Evolutionary conservation across 2,113 vertebrate genomes (phyloP).

Genomic region (Athene noctua): DNA sequence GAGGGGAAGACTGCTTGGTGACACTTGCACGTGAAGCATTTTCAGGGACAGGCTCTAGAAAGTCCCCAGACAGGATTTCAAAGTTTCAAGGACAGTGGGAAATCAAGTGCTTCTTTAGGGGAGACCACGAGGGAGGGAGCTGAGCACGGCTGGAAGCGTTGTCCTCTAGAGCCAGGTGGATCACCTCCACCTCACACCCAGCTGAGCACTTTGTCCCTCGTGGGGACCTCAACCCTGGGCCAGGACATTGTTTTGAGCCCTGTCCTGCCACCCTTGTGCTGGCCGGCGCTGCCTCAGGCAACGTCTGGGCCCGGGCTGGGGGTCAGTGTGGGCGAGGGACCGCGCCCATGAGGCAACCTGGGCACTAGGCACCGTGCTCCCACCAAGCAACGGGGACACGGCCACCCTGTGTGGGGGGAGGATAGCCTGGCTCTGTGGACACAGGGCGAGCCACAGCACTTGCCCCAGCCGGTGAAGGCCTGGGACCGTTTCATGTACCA

Average conservation of each 20-base stretch:
- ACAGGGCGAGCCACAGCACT: neutral
- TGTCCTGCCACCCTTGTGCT: neutral
- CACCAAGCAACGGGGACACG: accelerated
- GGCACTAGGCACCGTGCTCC: neutral
- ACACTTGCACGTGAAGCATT: neutral
- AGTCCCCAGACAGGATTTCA: accelerated
- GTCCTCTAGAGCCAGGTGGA: no score
- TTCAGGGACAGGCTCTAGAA: neutral
- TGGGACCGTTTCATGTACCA: accelerated
- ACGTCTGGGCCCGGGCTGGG: no score
- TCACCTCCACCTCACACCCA: no score
- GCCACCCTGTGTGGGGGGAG: neutral
- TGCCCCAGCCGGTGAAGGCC: neutral
- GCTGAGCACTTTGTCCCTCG: neutral
- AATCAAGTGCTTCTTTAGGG: neutral
- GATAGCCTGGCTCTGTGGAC: neutral
- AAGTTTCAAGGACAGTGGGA: neutral
- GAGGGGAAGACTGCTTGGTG: neutral
- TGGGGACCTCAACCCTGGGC: neutral
- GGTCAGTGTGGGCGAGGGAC: neutral
- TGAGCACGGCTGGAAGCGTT: no score
- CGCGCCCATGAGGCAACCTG: neutral
- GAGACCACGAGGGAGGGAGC: neutral
- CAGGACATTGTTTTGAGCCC: neutral
- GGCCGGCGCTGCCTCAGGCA: no score